Evolutionary conservation across 2,113 vertebrate genomes (phyloP).

Genomic region (Callaeas wilsoni): DNA sequence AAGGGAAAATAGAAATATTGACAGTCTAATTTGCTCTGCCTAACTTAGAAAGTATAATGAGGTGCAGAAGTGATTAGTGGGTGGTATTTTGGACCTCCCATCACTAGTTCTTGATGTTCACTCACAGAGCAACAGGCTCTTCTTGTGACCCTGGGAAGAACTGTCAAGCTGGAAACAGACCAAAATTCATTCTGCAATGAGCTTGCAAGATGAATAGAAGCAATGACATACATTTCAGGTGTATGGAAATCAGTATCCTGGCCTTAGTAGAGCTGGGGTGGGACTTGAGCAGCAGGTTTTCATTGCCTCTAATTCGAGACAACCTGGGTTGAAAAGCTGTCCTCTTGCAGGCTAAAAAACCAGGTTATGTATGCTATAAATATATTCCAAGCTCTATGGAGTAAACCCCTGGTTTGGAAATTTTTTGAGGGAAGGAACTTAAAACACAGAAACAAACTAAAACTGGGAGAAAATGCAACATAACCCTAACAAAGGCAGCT

Average conservation of each 20-base stretch:
- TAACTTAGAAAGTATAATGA: not conserved
- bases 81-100: not conserved
- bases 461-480: not conserved
- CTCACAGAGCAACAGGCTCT: not conserved
- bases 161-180: not conserved
- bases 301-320: not conserved
- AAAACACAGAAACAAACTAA: not conserved
- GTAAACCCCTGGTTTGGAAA: not conserved
- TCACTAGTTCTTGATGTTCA: not conserved
- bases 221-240: not conserved
- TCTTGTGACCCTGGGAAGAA: not conserved
- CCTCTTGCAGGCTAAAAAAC: not conserved
- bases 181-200: not conserved
- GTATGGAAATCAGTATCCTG: not conserved
- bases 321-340: not conserved
- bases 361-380: not conserved
- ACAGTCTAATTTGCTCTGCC: not conserved
- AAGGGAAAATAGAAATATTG: not conserved
- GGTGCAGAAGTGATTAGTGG: not conserved
- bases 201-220: not conserved
- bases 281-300: not conserved
- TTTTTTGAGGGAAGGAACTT: not conserved
- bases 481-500: slow-evolving; percentile 17
- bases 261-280: not conserved
- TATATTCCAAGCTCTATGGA: not conserved